These are phyloP conservation scores for Triplophysa rosa DNA, from an alignment of 2,113 vertebrate genomes.

Conservation along the genomic window DNA sequence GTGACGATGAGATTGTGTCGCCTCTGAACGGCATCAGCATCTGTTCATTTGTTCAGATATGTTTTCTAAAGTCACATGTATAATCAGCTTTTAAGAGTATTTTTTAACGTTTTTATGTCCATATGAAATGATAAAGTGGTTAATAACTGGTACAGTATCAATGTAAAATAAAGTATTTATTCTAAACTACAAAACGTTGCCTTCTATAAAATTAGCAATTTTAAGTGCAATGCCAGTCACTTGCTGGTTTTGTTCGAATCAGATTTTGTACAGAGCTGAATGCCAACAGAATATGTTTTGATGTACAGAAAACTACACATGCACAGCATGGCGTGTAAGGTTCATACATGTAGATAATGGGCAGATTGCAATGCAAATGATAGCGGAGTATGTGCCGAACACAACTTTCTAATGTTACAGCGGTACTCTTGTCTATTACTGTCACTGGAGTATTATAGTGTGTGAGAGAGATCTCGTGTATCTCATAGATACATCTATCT, in stretches of 20 bases:
- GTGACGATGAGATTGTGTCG: neutral
- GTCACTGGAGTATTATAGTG: conserved; percentile 67
- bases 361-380: conserved; percentile 96
- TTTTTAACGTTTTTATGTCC: conserved; percentile 57
- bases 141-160: conserved; percentile 76
- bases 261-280: conserved; percentile 64
- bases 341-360: conserved; percentile 80
- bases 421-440: conserved; percentile 85
- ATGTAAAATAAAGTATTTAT: conserved; percentile 76
- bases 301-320: conserved; percentile 73
- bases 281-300: conserved; percentile 76
- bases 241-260: conserved; percentile 66
- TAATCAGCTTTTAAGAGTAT: conserved; percentile 56
- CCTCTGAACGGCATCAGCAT: too few relatives aligned
- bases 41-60: too few relatives aligned
- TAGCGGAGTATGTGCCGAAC: conserved; percentile 82
- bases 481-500: conserved; percentile 97
- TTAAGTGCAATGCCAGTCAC: conserved; percentile 81
- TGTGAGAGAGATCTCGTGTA: conserved; percentile 85
- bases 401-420: conserved; percentile 84
- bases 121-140: conserved; percentile 74
- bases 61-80: conserved; percentile 41
- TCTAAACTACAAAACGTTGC: conserved; percentile 77
- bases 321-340: conserved; percentile 75
- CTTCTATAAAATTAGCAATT: conserved; percentile 74